Evolutionary conservation across 2,113 vertebrate species (phyloP).

Genomic region (Petaurus breviceps): DNA sequence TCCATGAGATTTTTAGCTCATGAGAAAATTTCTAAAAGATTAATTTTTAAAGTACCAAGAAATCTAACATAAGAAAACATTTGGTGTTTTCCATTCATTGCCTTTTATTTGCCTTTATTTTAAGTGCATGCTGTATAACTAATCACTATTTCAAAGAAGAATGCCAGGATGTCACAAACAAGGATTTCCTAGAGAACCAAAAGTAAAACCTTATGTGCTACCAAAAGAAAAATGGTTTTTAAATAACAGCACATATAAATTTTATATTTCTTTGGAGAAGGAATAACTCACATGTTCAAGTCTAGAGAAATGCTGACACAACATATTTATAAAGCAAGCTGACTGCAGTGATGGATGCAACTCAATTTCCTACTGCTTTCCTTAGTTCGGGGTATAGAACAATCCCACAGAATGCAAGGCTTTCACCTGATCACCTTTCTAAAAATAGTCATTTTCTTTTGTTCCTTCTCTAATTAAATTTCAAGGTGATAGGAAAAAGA

Average conservation of each 20-base stretch:
- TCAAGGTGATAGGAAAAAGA: not conserved
- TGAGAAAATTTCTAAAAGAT: not conserved
- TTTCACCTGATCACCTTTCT: not conserved
- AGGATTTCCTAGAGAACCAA: not conserved
- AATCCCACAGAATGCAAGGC: not conserved
- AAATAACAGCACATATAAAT: not conserved
- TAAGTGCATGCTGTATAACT: not conserved
- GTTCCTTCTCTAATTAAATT: not conserved
- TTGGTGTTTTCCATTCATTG: not conserved
- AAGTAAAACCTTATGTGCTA: not conserved
- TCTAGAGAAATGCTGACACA: not conserved
- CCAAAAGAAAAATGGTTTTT: not conserved
- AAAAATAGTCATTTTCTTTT: not conserved
- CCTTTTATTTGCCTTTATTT: not conserved
- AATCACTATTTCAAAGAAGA: not conserved
- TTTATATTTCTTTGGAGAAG: not conserved
- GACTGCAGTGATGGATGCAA: not conserved
- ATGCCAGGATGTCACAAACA: not conserved
- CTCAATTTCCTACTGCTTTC: not conserved
- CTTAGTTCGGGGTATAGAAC: accelerated
- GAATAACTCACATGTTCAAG: accelerated
- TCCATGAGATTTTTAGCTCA: not conserved
- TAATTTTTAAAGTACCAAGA: not conserved
- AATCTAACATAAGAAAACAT: not conserved
- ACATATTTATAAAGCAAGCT: not conserved